These are phyloP conservation scores for Pseudorhombus dupliciocellatus DNA, from an alignment of 2,113 vertebrate genomes.

Conservation along the genomic window DNA sequence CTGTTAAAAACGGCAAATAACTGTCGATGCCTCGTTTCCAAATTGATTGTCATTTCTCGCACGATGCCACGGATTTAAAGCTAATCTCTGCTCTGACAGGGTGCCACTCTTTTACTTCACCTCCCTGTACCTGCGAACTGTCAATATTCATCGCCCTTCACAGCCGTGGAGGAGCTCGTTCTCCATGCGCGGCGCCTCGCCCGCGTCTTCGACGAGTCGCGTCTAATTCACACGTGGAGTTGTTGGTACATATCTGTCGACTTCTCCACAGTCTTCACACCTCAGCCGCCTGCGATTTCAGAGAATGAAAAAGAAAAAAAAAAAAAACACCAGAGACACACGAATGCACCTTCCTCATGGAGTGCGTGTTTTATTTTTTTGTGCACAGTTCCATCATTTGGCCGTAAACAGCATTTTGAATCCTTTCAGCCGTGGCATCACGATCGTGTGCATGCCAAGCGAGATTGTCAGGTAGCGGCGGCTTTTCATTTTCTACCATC, in stretches of 20 bases:
- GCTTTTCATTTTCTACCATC: conserved; percentile 23
- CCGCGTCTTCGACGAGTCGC: conserved; percentile 24
- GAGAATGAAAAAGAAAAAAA: background rate
- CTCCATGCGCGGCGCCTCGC: background rate
- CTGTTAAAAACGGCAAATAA: no score
- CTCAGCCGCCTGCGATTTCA: conserved; percentile 11
- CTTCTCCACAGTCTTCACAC: conserved; percentile 21
- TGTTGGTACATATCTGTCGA: background rate
- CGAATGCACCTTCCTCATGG: background rate
- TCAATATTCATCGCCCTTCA: conserved; percentile 48
- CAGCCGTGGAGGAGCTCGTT: conserved; percentile 46
- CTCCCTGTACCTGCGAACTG: conserved; percentile 31
- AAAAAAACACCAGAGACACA: conserved; percentile 18
- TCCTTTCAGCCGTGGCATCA: background rate
- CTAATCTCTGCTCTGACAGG: background rate
- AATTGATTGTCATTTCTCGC: conserved; percentile 35
- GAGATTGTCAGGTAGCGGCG: background rate
- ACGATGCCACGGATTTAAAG: conserved; percentile 13
- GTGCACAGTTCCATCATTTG: background rate
- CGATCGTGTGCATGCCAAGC: background rate
- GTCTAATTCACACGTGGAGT: conserved; percentile 5
- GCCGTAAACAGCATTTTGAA: conserved; percentile 16
- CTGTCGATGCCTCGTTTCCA: background rate
- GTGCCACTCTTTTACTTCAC: background rate
- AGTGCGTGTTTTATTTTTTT: background rate